Conservation (phyloP, 2,113 vertebrate genomes). For the Gallinago jamesoni region DNA sequence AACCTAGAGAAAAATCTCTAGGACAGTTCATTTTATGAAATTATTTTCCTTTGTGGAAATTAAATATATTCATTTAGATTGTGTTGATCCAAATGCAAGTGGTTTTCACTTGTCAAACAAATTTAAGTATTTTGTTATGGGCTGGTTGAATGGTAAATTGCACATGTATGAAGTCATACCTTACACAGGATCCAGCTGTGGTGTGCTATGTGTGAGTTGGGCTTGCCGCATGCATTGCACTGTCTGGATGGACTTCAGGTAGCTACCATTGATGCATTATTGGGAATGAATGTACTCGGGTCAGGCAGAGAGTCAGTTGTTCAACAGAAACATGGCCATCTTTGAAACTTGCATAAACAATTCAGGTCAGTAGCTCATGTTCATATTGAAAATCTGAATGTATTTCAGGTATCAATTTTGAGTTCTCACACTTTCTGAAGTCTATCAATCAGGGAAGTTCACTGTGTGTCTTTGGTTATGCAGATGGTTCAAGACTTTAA, state of each 20-base stretch:
- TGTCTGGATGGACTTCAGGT: background rate
- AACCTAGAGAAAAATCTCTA: background rate
- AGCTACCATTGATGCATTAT: accelerated
- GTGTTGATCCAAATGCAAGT: background rate
- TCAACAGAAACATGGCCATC: background rate
- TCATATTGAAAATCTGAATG: background rate
- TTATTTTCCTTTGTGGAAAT: background rate
- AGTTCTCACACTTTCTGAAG: background rate
- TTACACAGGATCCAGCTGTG: background rate
- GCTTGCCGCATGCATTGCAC: accelerated
- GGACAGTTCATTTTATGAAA: background rate
- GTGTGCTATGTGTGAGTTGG: background rate
- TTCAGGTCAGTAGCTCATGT: background rate
- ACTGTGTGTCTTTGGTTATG: background rate
- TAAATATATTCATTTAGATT: background rate
- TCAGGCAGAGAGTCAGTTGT: accelerated
- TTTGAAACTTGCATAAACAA: background rate
- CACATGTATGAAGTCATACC: accelerated
- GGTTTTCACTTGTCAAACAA: background rate
- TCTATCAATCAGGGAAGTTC: background rate
- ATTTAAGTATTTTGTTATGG: background rate
- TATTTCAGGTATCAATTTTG: background rate
- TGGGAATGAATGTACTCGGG: background rate
- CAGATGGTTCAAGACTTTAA: background rate
- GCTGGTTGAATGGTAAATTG: background rate